Conservation (phyloP, 2,888 invertebrate genomes). For the Drosophila kanekoi region DNA sequence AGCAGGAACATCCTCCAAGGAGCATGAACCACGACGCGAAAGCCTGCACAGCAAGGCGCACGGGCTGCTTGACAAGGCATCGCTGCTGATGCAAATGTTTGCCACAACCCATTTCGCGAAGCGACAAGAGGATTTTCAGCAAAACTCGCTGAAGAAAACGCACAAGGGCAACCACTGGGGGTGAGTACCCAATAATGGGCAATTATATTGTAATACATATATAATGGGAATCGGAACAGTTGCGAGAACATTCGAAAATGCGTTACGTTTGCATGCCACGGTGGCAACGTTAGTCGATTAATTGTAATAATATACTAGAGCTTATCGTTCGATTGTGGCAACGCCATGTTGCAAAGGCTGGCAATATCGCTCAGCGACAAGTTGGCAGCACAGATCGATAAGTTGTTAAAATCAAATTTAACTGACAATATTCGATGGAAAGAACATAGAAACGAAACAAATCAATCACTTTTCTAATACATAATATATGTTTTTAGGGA, state of each 20-base stretch:
- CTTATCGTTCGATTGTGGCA: not conserved
- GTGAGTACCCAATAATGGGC: slow-evolving; percentile 59
- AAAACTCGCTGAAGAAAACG: slow-evolving; percentile 93
- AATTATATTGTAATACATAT: not conserved
- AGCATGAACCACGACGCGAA: slow-evolving; percentile 54
- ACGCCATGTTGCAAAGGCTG: not conserved
- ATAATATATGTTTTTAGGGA: slow-evolving; percentile 87
- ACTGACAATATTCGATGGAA: not conserved
- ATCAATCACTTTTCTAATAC: too few species aligned
- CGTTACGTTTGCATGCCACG: not conserved
- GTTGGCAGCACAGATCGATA: not conserved
- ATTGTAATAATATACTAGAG: too few species aligned
- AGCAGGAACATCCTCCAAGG: slow-evolving; percentile 3
- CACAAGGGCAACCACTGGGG: slow-evolving; percentile 97
- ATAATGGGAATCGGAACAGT: not conserved
- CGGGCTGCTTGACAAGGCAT: slow-evolving; percentile 92
- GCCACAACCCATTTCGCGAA: slow-evolving; percentile 97
- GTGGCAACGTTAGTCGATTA: not conserved
- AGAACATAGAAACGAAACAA: not conserved
- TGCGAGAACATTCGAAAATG: not conserved
- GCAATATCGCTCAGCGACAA: too few species aligned
- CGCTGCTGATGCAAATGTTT: slow-evolving; percentile 96
- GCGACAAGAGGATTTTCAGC: slow-evolving; percentile 87
- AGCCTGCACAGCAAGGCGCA: slow-evolving; percentile 84
- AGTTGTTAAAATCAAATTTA: not conserved